phyloP scores from a whole-genome alignment of 2,888 invertebrate genomes.

The Mythimna vitellina region DNA sequence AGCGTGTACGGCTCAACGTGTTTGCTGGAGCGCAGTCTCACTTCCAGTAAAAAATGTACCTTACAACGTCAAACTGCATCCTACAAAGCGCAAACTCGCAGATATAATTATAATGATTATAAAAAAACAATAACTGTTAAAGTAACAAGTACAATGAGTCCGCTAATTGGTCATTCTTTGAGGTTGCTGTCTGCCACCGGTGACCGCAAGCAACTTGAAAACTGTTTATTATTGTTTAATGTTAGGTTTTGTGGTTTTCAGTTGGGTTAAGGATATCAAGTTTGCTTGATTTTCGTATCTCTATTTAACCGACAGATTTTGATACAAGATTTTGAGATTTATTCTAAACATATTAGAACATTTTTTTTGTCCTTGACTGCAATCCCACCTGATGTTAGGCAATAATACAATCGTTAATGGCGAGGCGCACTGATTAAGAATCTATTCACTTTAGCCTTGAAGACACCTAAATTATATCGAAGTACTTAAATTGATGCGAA shows the following conservation, averaged over 20 bases:
- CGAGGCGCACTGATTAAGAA: too few relatives aligned
- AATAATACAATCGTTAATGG: too few relatives aligned
- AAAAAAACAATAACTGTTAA: conserved; percentile 43
- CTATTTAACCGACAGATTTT: background rate
- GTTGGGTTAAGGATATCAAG: conserved; percentile 19
- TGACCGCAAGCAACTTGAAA: conserved; percentile 24
- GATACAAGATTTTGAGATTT: background rate
- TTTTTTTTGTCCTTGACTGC: too few relatives aligned
- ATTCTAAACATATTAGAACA: too few relatives aligned
- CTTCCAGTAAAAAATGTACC: background rate
- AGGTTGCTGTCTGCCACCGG: conserved; percentile 10
- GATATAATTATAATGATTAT: conserved; percentile 24
- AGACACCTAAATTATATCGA: too few relatives aligned
- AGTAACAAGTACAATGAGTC: conserved; percentile 40
- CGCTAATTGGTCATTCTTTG: conserved; percentile 46
- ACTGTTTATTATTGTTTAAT: conserved; percentile 24
- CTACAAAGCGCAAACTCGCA: background rate
- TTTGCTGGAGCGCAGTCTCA: too few relatives aligned
- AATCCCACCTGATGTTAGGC: too few relatives aligned
- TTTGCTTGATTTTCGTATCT: background rate
- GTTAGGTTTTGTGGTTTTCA: conserved; percentile 20
- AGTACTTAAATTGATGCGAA: too few relatives aligned
- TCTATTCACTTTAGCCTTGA: too few relatives aligned
- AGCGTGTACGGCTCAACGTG: too few relatives aligned
- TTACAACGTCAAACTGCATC: background rate